Conservation (phyloP, 2,113 vertebrate genomes). For the Orthonyx spaldingii region DNA sequence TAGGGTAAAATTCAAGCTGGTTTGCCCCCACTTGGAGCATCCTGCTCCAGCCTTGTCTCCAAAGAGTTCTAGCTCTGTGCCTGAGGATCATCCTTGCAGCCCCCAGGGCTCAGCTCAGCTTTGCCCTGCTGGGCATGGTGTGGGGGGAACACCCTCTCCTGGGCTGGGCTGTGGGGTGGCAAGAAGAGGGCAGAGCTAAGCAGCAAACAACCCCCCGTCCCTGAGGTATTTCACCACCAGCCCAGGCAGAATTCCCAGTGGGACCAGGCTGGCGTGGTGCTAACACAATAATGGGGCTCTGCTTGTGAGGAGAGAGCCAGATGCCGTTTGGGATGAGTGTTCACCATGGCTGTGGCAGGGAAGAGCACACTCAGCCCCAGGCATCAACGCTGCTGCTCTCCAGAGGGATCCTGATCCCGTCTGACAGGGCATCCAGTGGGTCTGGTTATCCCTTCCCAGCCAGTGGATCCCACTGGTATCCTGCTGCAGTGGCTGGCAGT, state of each 20-base stretch:
- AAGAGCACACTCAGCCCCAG: rapidly evolving
- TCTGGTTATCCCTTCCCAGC: background rate
- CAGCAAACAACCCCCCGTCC: background rate
- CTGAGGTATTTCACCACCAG: background rate
- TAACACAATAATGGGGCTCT: rapidly evolving
- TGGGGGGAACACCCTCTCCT: rapidly evolving
- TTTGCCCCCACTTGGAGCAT: background rate
- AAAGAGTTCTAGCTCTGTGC: background rate
- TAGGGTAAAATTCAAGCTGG: background rate
- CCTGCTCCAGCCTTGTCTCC: background rate
- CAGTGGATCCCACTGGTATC: background rate
- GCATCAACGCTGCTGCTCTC: background rate
- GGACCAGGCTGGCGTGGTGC: background rate
- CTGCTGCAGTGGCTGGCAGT: rapidly evolving
- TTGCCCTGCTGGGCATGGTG: rapidly evolving
- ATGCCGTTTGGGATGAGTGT: rapidly evolving
- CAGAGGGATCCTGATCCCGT: background rate
- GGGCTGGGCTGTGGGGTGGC: background rate
- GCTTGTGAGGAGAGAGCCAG: background rate
- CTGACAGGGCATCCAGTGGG: rapidly evolving
- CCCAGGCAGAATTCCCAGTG: background rate
- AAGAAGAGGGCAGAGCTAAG: background rate
- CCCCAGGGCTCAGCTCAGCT: background rate
- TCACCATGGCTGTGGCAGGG: background rate
- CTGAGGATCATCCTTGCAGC: background rate